Base-by-base conservation (phyloP, 2,888 invertebrate genomes). In the Nesidiocoris tenuis region DNA sequence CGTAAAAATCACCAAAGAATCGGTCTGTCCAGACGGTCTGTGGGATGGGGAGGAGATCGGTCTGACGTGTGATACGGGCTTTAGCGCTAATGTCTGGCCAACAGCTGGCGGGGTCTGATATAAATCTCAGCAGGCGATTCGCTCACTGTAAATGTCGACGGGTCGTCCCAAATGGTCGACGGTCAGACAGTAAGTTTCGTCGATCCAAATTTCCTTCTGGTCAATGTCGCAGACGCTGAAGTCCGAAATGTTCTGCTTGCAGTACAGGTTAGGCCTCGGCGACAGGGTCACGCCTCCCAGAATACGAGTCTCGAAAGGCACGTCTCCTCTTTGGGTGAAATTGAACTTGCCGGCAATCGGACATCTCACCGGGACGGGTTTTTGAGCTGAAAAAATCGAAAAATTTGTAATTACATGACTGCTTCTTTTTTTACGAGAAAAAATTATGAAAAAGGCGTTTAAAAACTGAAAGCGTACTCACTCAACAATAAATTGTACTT, bases 301-400 rank as follows among this genome's bases (percentile, higher is more conserved):
- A 81, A 98, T 97, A 83, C 98, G 89, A 0, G 97, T 98, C 85
- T 91, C 92, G 82, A 98, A 97, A 39, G 87, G 89, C 39, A 94
- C 91, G 80, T 96, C 95, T n/a, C 96, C 96, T 81, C 85, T 88
- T 84, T 98, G 98, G 0, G 91, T 90, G 82, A 98, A 98, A 83
- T 91, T 93, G 83, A 95, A 98, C 84, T 98, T 96, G 0, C 98
- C 98, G 59, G 96, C 98, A 0, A 98, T 91, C 0, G 98, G 98
- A 84, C 98, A 98, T 61, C 95, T 89, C 2, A 98, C 92, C 0
- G 97, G 92, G 0, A 93, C 90, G 0, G 98, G 98, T 83, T 94
- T 90, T 82, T 90, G 92, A n/a, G 93, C 91, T 87, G 79, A 71
- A 2, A 23, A 22, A 64, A 22, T 16, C 82, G 75, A 54, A 66